Conservation (phyloP, 1,140 invertebrate genomes). For the Brachionus calyciflorus region DNA sequence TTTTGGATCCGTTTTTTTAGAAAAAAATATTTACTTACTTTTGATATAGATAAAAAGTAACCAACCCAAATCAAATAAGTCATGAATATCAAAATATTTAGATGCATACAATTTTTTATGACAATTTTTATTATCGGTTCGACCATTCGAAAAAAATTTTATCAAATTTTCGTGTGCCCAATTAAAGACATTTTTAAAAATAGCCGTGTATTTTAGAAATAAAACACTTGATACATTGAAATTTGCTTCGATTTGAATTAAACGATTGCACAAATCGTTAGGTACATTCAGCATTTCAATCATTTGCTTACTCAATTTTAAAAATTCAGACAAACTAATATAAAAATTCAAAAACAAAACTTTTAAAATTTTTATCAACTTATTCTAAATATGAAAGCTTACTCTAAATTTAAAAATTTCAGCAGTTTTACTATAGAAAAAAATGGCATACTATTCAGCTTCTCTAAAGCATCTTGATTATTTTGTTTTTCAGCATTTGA, state of each 20-base stretch:
- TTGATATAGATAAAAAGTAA: slow-evolving; percentile 26
- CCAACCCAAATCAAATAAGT: slow-evolving; percentile 7
- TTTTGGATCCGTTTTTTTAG: no score
- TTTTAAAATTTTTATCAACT: no score
- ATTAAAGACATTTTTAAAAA: slow-evolving; percentile 25
- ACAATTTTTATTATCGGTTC: no score
- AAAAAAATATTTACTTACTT: neutral
- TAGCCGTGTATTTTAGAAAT: neutral
- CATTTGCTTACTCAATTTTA: neutral
- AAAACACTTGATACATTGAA: neutral
- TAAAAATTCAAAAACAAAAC: neutral
- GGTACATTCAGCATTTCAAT: slow-evolving; percentile 21
- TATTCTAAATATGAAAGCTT: neutral
- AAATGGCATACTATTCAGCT: neutral
- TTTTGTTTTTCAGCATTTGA: neutral
- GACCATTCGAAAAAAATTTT: neutral
- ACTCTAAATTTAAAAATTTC: neutral
- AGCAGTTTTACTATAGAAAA: slow-evolving; percentile 3
- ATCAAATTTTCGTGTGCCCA: neutral
- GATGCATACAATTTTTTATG: no score
- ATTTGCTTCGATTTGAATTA: neutral
- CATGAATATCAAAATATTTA: neutral
- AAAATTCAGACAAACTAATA: neutral
- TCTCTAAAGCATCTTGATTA: neutral
- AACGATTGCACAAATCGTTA: neutral